A percentile compares a stretch with the other conserved stretches of the same genome.
Evolutionary conservation across 2,113 vertebrate species (phyloP).

Genomic region (Phyllostomus hastatus): DNA sequence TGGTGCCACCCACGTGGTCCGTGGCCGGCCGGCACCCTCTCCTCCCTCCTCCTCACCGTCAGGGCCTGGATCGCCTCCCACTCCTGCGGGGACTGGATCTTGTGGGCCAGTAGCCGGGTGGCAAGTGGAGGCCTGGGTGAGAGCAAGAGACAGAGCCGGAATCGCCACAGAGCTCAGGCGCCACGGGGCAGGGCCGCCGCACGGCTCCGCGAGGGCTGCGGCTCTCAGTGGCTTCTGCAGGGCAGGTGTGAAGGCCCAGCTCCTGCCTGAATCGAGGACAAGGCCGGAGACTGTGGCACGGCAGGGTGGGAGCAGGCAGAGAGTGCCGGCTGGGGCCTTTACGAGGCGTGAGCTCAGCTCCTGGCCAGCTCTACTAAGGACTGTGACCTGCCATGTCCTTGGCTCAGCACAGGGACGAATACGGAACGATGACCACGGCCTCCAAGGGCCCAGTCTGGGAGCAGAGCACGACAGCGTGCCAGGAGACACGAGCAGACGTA

Average conservation of each 20-base stretch:
- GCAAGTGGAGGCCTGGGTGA: slow-evolving; percentile 91
- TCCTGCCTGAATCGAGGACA: not conserved
- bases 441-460: not conserved
- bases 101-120: slow-evolving; percentile 95
- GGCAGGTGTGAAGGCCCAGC: not conserved
- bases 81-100: slow-evolving; percentile 98
- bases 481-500: not conserved
- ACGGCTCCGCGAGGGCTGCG: fast-evolving
- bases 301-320: not conserved
- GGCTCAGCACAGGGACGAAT: not conserved
- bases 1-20: not conserved
- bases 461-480: not conserved
- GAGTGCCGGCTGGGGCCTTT: fast-evolving
- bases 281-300: not conserved
- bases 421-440: not conserved
- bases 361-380: not conserved
- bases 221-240: not conserved
- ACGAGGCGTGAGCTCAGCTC: not conserved
- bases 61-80: slow-evolving; percentile 98
- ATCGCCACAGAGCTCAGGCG: not conserved
- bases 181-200: not conserved
- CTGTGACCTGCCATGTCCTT: not conserved
- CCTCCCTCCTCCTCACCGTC: slow-evolving; percentile 84
- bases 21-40: not conserved
- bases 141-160: not conserved